Evolutionary conservation across 2,888 invertebrate species (phyloP).

Genomic region (Campoplex nolae): DNA sequence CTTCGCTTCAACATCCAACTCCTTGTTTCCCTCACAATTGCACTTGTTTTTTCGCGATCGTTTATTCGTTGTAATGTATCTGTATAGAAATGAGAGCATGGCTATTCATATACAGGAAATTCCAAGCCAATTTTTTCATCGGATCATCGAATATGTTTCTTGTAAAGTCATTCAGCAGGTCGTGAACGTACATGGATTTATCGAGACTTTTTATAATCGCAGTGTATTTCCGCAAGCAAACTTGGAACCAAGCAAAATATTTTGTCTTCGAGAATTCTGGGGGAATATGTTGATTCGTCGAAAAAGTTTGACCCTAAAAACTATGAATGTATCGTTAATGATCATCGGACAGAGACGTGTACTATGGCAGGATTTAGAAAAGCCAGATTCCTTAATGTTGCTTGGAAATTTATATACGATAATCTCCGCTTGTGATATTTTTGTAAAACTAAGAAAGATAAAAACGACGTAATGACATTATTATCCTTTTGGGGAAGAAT

Average conservation of each 20-base stretch:
- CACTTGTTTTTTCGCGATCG: conserved; percentile 34
- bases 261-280: not conserved
- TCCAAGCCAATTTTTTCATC: not conserved
- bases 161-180: not conserved
- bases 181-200: too few species aligned
- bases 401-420: too few species aligned
- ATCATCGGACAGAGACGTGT: not conserved
- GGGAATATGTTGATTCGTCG: not conserved
- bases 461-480: conserved; percentile 7
- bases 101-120: not conserved
- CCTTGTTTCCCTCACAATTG: conserved; percentile 50
- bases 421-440: not conserved
- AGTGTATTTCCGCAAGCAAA: not conserved
- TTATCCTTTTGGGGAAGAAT: conserved; percentile 26
- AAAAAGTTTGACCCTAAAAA: not conserved
- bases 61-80: not conserved
- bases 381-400: not conserved
- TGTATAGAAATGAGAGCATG: not conserved
- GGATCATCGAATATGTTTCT: not conserved
- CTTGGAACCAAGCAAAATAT: not conserved
- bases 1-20: conserved; percentile 44
- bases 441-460: not conserved
- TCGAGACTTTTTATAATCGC: too few species aligned
- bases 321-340: not conserved
- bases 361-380: not conserved